Conservation (phyloP, 1,140 invertebrate species). For the Laupala kohalensis region DNA sequence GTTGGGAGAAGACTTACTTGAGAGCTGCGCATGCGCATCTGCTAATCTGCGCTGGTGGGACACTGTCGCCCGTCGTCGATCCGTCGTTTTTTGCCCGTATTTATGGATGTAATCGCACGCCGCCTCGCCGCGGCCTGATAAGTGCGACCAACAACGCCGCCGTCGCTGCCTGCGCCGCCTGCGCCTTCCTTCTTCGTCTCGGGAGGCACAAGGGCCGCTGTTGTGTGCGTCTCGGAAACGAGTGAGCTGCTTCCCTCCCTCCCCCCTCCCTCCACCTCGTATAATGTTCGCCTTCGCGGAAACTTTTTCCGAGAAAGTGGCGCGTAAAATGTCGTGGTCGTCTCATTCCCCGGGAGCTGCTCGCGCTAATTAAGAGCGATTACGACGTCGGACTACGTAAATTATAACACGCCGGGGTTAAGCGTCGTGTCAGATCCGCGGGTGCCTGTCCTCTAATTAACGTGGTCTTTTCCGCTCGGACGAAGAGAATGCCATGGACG, state of each 20-base stretch:
- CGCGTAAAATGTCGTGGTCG: background rate
- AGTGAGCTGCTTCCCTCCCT: background rate
- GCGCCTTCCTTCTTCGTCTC: no score
- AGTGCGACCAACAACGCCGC: no score
- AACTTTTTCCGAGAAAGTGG: background rate
- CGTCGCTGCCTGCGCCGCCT: no score
- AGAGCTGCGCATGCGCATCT: no score
- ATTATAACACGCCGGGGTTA: background rate
- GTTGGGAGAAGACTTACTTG: no score
- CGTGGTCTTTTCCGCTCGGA: background rate
- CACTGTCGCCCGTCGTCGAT: no score
- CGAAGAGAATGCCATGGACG: background rate
- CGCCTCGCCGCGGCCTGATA: background rate
- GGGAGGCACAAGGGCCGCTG: no score
- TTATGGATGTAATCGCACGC: background rate
- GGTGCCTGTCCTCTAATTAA: background rate
- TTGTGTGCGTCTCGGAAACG: background rate
- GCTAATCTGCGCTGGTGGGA: no score
- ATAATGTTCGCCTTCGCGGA: slow-evolving; percentile 8
- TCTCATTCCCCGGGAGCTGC: background rate
- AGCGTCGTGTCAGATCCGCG: background rate
- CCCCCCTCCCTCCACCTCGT: slow-evolving; percentile 2
- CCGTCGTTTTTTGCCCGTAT: background rate
- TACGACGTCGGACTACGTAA: background rate
- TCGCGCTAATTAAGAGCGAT: background rate